These are phyloP conservation scores for Heliornis fulica DNA, from an alignment of 2,113 vertebrate species.

Conservation along the genomic window DNA sequence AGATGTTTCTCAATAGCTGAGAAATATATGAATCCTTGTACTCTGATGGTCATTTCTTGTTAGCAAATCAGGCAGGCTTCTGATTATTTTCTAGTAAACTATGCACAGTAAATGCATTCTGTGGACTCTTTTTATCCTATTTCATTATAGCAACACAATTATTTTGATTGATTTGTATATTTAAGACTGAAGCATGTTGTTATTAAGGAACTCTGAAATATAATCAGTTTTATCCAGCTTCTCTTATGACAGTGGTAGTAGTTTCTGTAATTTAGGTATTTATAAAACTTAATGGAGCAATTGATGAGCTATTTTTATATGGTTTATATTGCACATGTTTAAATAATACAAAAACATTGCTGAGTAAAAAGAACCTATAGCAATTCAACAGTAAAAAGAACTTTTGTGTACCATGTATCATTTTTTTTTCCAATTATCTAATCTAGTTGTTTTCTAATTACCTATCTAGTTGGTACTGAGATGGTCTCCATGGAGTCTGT, in stretches of 20 bases:
- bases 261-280: neutral
- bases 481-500: constrained; percentile 23
- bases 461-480: neutral
- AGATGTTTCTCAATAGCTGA: neutral
- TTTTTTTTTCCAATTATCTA: neutral
- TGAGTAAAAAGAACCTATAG: neutral
- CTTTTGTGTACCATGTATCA: neutral
- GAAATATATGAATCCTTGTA: neutral
- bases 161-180: neutral
- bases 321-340: neutral
- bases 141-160: neutral
- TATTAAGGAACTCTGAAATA: neutral
- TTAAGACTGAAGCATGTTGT: neutral
- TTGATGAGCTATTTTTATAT: neutral
- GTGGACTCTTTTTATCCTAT: neutral
- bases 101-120: neutral
- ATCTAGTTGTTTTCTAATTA: constrained; percentile 7
- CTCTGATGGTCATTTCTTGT: neutral
- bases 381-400: neutral
- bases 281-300: neutral
- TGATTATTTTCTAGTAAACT: neutral
- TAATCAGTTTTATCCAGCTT: neutral
- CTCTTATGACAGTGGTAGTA: neutral
- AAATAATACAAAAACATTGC: neutral
- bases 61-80: neutral